Percentiles rank a stretch among this genome's conserved stretches.
These are phyloP conservation scores for Tillus elongatus DNA, from an alignment of 2,888 invertebrate genomes.

Conservation along the genomic window DNA sequence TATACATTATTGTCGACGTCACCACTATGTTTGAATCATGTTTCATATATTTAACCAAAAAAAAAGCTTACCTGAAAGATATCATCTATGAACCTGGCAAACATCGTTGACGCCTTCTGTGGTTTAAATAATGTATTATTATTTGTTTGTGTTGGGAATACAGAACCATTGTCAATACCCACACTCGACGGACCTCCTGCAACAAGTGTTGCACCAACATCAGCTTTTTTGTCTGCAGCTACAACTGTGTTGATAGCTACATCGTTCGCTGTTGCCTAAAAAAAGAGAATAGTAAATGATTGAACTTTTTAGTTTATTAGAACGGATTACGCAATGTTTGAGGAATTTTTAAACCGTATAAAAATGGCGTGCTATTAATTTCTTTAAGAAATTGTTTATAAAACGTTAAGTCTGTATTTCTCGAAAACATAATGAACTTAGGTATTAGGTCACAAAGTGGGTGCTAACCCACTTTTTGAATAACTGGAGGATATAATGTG, in stretches of 20 bases:
- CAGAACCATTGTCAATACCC: background rate
- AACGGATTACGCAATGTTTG: too few relatives aligned
- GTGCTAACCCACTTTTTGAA: too few relatives aligned
- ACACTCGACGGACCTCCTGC: conserved; percentile 13
- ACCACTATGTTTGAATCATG: too few relatives aligned
- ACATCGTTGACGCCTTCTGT: conserved; percentile 32
- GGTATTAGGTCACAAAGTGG: too few relatives aligned
- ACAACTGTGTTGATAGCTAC: conserved; percentile 28
- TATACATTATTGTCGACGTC: too few relatives aligned
- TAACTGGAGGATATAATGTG: too few relatives aligned
- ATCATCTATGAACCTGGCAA: conserved; percentile 37
- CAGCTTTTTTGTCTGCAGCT: conserved; percentile 25
- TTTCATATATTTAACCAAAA: conserved; percentile 4
- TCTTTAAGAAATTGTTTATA: too few relatives aligned
- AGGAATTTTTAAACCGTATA: too few relatives aligned
- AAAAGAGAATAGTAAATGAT: conserved; percentile 10
- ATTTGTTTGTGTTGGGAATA: too few relatives aligned
- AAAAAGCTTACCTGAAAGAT: conserved; percentile 34
- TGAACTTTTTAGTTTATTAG: background rate
- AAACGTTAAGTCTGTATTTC: too few relatives aligned
- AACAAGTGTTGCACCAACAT: conserved; percentile 11
- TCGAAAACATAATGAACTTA: too few relatives aligned
- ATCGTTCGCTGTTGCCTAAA: conserved; percentile 32
- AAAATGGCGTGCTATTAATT: too few relatives aligned
- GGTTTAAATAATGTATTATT: conserved; percentile 30